A percentile compares a stretch with the other conserved stretches of the same genome.
Evolutionary conservation across 2,797 vertebrate genomes (phyloP).

Genomic region (Neosalanx taihuensis): DNA sequence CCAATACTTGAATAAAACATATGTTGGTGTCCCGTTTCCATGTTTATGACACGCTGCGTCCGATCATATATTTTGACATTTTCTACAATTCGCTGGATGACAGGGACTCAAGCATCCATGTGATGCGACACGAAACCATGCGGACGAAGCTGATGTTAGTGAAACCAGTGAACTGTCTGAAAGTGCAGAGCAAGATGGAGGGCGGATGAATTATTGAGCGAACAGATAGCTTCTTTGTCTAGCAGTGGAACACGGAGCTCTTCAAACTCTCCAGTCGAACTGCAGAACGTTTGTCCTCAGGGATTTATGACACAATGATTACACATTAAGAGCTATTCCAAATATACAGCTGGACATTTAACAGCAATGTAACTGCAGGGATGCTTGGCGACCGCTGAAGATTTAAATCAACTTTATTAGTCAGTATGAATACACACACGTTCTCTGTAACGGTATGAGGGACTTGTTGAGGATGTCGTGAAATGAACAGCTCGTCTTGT

Average conservation of each 20-base stretch:
- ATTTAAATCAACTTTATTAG: slow-evolving; percentile 31
- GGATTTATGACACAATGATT: slow-evolving; percentile 60
- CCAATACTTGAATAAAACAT: too few relatives aligned
- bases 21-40: too few relatives aligned
- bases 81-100: too few relatives aligned
- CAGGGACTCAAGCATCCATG: too few relatives aligned
- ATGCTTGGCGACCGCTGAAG: slow-evolving; percentile 16
- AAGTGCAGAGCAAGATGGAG: slow-evolving; percentile 7
- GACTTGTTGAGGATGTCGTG: not conserved
- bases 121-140: too few relatives aligned
- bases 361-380: slow-evolving; percentile 4
- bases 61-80: too few relatives aligned
- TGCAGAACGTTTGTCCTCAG: slow-evolving; percentile 53
- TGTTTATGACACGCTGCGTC: too few relatives aligned
- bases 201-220: slow-evolving; percentile 42
- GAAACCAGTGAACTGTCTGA: slow-evolving; percentile 11
- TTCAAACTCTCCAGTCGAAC: slow-evolving; percentile 42
- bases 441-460: not conserved
- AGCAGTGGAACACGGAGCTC: slow-evolving; percentile 29
- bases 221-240: slow-evolving; percentile 40
- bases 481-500: slow-evolving; percentile 7
- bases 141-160: too few relatives aligned
- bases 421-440: slow-evolving; percentile 30
- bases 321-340: slow-evolving; percentile 48
- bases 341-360: slow-evolving; percentile 41